Evolutionary conservation across 2,113 vertebrate genomes (phyloP).

Genomic region (Prunella fulvescens): DNA sequence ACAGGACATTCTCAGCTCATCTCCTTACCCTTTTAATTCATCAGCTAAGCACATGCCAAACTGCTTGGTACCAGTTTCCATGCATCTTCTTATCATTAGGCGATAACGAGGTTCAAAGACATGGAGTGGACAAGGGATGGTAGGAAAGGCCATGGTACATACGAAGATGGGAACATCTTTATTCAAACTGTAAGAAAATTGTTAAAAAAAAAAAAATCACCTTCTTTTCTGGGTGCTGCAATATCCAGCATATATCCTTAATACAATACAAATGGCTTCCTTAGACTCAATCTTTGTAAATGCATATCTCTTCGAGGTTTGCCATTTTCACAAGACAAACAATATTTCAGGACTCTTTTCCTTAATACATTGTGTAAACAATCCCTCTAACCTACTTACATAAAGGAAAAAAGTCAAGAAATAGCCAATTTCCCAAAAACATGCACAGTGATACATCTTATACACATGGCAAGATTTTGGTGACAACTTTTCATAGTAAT

Average conservation of each 20-base stretch:
- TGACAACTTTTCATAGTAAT: neutral
- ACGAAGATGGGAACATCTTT: slow-evolving; percentile 95
- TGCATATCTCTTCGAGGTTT: accelerated
- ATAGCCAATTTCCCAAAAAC: neutral
- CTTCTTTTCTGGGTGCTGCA: neutral
- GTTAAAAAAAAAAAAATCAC: neutral
- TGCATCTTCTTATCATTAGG: slow-evolving; percentile 91
- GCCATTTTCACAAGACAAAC: neutral
- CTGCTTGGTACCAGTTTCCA: slow-evolving; percentile 91
- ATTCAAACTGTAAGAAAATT: slow-evolving; percentile 78
- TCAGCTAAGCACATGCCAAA: slow-evolving; percentile 94
- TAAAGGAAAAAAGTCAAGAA: neutral
- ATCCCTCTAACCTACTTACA: neutral
- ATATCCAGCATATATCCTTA: neutral
- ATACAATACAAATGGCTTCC: neutral
- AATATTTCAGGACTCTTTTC: neutral
- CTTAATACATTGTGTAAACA: neutral
- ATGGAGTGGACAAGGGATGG: slow-evolving; percentile 89
- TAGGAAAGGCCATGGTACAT: slow-evolving; percentile 93
- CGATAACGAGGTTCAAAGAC: slow-evolving; percentile 90
- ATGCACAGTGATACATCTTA: neutral
- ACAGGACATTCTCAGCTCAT: neutral
- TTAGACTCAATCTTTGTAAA: neutral
- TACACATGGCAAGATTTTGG: neutral
- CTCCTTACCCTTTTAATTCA: slow-evolving; percentile 84